phyloP scores from a whole-genome alignment of 2,113 vertebrate genomes.

The Pelusios castaneus region DNA sequence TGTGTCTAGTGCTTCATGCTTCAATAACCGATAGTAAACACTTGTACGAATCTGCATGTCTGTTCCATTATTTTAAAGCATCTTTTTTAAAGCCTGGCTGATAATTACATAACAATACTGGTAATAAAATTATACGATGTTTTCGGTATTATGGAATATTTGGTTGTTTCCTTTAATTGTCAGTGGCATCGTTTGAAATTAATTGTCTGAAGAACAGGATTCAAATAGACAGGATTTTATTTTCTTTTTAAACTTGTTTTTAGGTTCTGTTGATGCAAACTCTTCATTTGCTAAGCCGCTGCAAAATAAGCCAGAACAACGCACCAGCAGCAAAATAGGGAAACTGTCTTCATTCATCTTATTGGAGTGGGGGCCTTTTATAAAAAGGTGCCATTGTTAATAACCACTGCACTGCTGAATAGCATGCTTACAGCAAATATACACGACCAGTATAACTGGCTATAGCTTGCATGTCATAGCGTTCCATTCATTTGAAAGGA shows the following conservation, averaged over 20 bases:
- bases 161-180: conserved; percentile 1
- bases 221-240: not conserved
- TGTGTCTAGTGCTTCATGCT: conserved; percentile 28
- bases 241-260: not conserved
- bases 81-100: not conserved
- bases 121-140: not conserved
- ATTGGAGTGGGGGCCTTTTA: not conserved
- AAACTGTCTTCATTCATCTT: not conserved
- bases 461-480: not conserved
- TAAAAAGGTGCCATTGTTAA: not conserved
- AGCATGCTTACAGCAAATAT: not conserved
- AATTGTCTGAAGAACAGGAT: conserved; percentile 2
- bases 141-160: not conserved
- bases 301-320: not conserved
- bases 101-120: not conserved
- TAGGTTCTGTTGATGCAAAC: not conserved
- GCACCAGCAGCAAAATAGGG: not conserved
- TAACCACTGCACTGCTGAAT: not conserved
- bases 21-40: conserved; percentile 36
- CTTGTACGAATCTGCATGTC: not conserved
- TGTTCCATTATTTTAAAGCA: conserved; percentile 25
- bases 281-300: not conserved
- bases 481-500: not conserved
- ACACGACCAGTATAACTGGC: rapidly evolving
- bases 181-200: conserved; percentile 11